Conservation (phyloP, 2,113 vertebrate genomes). For the Lasiurus borealis region DNA sequence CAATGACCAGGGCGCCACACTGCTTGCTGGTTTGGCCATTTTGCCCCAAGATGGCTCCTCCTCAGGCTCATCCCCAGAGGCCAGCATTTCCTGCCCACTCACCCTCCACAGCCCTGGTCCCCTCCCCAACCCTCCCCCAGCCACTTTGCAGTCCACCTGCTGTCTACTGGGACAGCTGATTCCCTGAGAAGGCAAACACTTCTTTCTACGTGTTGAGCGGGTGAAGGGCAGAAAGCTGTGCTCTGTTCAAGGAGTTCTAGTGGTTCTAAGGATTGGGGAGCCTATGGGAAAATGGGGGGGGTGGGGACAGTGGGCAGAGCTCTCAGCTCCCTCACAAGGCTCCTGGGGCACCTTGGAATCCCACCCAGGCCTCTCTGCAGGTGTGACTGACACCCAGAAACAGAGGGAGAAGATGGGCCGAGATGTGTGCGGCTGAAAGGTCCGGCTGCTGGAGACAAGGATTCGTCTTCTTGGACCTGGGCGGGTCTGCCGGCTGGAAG, state of each 20-base stretch:
- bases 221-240: not conserved
- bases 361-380: no score
- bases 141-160: not conserved
- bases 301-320: not conserved
- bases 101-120: no score
- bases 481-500: not conserved
- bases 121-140: no score
- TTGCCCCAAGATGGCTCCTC: not conserved
- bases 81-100: not conserved
- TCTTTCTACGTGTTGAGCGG: not conserved
- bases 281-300: accelerated
- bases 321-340: not conserved
- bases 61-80: not conserved
- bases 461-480: no score
- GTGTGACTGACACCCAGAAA: not conserved
- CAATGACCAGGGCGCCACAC: not conserved
- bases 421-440: not conserved
- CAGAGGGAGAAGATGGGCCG: not conserved
- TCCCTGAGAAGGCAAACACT: not conserved
- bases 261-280: not conserved
- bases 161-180: not conserved
- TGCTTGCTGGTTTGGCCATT: not conserved
- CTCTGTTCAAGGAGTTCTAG: not conserved
- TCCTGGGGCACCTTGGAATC: not conserved
- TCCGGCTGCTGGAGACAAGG: not conserved